Percentiles rank a stretch among this genome's conserved stretches.
These are phyloP conservation scores for Drosophila kanekoi DNA, from an alignment of 2,888 invertebrate species.

Conservation along the genomic window DNA sequence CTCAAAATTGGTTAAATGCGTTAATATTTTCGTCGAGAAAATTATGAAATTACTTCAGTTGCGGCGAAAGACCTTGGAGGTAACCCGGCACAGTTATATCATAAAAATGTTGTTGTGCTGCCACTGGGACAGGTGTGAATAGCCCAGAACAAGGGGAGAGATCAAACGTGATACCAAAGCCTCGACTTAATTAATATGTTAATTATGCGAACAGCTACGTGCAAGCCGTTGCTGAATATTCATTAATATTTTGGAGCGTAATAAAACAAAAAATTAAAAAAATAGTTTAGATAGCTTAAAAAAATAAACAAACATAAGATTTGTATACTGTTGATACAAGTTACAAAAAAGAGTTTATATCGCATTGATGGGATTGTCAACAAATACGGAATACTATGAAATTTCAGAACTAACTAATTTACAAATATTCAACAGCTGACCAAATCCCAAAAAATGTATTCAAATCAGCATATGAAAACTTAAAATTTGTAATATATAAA, in stretches of 20 bases:
- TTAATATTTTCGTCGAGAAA: slow-evolving; percentile 48
- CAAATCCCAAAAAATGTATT: too few relatives aligned
- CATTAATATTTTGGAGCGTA: slow-evolving; percentile 3
- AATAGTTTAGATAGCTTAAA: not conserved
- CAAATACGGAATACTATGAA: not conserved
- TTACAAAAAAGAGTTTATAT: not conserved
- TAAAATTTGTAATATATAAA: too few relatives aligned
- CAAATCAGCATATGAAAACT: too few relatives aligned
- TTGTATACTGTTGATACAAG: too few relatives aligned
- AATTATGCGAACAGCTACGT: not conserved
- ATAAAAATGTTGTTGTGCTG: slow-evolving; percentile 17
- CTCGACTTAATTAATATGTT: slow-evolving; percentile 10
- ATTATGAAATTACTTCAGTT: slow-evolving; percentile 54
- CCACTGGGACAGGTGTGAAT: slow-evolving; percentile 9
- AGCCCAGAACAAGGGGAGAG: slow-evolving; percentile 11
- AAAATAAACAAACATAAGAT: not conserved
- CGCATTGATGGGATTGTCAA: not conserved
- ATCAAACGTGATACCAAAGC: not conserved
- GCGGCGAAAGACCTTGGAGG: slow-evolving; percentile 56
- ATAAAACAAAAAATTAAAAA: slow-evolving; percentile 5
- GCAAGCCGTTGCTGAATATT: not conserved
- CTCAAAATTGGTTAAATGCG: slow-evolving; percentile 67
- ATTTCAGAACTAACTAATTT: too few relatives aligned
- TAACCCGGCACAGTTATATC: slow-evolving; percentile 38
- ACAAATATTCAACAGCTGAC: too few relatives aligned